These are phyloP conservation scores for Nycticorax nycticorax DNA, from an alignment of 2,113 vertebrate species.

Conservation along the genomic window DNA sequence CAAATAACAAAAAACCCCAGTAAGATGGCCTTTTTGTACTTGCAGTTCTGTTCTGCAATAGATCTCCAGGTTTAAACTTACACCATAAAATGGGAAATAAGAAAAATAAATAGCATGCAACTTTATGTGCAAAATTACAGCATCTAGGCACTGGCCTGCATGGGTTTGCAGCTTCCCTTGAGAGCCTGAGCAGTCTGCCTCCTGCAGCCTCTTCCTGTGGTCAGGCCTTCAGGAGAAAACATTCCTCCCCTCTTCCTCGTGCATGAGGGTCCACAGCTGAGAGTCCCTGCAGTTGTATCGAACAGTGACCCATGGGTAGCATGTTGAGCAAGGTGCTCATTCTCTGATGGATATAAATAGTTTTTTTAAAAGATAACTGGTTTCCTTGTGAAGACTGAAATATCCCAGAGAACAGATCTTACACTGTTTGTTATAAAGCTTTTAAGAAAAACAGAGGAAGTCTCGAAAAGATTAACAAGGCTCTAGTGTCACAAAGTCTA, in stretches of 20 bases:
- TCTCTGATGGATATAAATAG: background rate
- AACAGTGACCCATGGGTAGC: background rate
- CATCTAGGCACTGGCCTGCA: background rate
- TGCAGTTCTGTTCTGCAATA: background rate
- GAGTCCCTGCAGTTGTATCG: background rate
- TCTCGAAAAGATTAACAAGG: background rate
- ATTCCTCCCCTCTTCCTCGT: fast-evolving
- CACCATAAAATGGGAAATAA: background rate
- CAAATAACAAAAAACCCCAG: background rate
- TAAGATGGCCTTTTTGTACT: background rate
- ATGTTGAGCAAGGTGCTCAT: background rate
- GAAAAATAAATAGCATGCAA: background rate
- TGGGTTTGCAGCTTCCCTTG: background rate
- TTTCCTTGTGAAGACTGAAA: background rate
- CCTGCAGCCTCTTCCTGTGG: background rate
- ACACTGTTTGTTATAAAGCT: background rate
- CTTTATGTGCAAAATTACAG: background rate
- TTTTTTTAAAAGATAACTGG: background rate
- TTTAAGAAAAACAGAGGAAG: background rate
- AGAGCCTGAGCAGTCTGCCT: background rate
- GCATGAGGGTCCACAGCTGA: background rate
- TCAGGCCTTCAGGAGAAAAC: background rate
- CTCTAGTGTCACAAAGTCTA: background rate
- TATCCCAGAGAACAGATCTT: background rate
- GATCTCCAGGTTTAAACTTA: background rate